Base-by-base conservation (phyloP, 2,113 vertebrate species). In the Xiphorhynchus elegans region DNA sequence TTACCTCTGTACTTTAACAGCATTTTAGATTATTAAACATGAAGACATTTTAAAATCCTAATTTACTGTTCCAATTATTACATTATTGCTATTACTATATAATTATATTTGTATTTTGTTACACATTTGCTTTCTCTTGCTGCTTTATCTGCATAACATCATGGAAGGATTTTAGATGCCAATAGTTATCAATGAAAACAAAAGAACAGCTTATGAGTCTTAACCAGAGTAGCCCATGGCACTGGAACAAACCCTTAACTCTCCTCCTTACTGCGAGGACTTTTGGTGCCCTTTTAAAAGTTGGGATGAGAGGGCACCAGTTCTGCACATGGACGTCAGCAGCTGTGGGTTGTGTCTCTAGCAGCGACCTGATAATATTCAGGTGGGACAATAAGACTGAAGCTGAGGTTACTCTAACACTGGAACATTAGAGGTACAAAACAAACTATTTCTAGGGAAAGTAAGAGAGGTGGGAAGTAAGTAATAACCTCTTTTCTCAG, bases 11-110 rank as follows among this genome's bases (percentile, higher is more conserved):
- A 89, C 93, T 84, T 81, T 72, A 92, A 87, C 46, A 95, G 40
- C 64, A 84, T 95, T 97, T 94, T 90, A 94, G 80, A 77, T 87
- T 81, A 94, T 89, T 92, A 96, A 96, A 96, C 50, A 58, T n/a
- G 26, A 76, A 92, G 52, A 64, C 62, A 52, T 95, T 94, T 94
- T 66, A 76, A 79, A 90, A 93, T 76, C 67, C 82, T 89, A 72
- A 78, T 93, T 86, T 52, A 81, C 47, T 77, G 33, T 66, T 86
- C 64, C 37, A 63, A 58, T 37, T 66, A 64, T 35, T 47, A 80
- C 14, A 33, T 78, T 58, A 60, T 24, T 39, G 6, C 35, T 70
- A 28, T 49, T 91, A 18, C 35, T 78, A 55, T 16, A 26, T 66
- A 47, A 83, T 74, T 39, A 24, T 35, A 40, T 66, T 91, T 74